phyloP scores from a whole-genome alignment of 1,140 invertebrate genomes.

The Hydropsyche tenuis region DNA sequence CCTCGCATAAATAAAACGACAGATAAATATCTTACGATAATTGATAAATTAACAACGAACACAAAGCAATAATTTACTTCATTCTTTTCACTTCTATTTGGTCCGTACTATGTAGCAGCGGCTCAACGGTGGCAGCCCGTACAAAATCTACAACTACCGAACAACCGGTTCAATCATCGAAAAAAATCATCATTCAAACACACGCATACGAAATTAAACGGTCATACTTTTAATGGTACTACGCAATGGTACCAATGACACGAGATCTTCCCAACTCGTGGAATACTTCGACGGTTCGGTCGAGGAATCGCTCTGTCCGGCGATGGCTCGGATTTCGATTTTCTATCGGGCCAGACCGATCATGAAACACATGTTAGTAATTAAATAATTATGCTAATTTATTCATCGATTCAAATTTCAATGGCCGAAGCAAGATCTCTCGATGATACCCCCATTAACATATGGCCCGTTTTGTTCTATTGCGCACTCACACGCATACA shows the following conservation, averaged over 20 bases:
- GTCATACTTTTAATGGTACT: background rate
- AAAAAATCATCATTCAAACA: constrained; percentile 35
- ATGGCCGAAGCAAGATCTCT: constrained; percentile 16
- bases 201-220: constrained; percentile 21
- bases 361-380: constrained; percentile 20
- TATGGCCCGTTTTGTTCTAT: constrained; percentile 10
- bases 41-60: constrained; percentile 48
- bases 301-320: background rate
- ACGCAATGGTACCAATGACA: background rate
- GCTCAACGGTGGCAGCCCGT: constrained; percentile 38
- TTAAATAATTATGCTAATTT: constrained; percentile 23
- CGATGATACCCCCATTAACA: constrained; percentile 21
- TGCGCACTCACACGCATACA: background rate
- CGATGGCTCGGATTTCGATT: background rate
- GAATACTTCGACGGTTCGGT: background rate
- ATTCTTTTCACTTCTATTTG: constrained; percentile 37
- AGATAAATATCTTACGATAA: constrained; percentile 49
- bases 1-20: constrained; percentile 48
- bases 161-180: constrained; percentile 43
- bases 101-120: constrained; percentile 31
- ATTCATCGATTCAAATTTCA: constrained; percentile 21
- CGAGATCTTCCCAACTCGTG: background rate
- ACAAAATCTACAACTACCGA: constrained; percentile 40
- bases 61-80: constrained; percentile 45
- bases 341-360: background rate